Percentiles rank a stretch among this genome's conserved stretches.
phyloP scores from a whole-genome alignment of 1,140 invertebrate species.

The Pseudomyrmex flavicornis region DNA sequence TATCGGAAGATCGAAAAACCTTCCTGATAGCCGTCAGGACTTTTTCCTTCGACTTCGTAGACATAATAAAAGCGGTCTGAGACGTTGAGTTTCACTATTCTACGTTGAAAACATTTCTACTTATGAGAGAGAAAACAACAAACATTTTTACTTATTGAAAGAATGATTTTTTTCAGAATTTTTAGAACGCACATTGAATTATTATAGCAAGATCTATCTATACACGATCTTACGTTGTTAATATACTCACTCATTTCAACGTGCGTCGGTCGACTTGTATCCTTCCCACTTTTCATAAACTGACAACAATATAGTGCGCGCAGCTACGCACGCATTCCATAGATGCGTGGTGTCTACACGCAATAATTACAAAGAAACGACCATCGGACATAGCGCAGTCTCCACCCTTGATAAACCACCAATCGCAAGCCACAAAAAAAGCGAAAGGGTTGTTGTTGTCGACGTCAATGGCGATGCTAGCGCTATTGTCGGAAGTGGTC shows the following conservation, averaged over 20 bases:
- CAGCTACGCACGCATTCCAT: too few species aligned
- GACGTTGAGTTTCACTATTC: neutral
- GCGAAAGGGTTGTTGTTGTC: conserved; percentile 36
- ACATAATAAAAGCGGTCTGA: conserved; percentile 84
- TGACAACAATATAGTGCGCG: neutral
- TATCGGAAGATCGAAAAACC: conserved; percentile 90
- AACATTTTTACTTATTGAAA: neutral
- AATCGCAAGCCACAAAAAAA: conserved; percentile 36
- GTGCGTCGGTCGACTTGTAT: neutral
- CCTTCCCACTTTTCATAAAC: neutral
- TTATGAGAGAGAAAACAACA: neutral
- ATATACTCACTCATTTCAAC: conserved; percentile 40
- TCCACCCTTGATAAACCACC: conserved; percentile 74
- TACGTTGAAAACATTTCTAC: conserved; percentile 30
- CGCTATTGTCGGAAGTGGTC: conserved; percentile 33
- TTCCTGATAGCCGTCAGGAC: conserved; percentile 91
- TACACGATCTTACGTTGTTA: neutral
- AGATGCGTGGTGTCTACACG: neutral
- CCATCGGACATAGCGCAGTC: conserved; percentile 71
- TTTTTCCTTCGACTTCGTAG: conserved; percentile 90
- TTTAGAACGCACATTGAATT: neutral
- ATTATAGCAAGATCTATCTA: neutral
- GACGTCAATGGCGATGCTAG: conserved; percentile 32
- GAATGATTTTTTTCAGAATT: neutral
- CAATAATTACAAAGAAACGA: conserved; percentile 7